Evolutionary conservation across 1,140 invertebrate genomes (phyloP).

Genomic region (Coenobita brevimanus): DNA sequence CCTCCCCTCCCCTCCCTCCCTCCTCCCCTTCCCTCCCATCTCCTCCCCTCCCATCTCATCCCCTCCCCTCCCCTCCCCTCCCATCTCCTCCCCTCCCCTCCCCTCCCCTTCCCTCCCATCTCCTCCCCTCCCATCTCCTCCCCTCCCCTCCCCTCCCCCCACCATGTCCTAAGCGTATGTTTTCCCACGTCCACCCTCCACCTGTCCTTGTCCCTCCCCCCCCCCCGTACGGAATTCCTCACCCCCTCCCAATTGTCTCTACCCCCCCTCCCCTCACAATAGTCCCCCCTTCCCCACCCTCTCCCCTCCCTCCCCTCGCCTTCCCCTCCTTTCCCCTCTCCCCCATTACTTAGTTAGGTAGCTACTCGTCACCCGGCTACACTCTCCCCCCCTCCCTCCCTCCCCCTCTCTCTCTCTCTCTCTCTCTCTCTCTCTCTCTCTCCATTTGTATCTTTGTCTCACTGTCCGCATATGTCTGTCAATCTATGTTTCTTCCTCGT

Average conservation of each 20-base stretch:
- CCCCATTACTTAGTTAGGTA: neutral
- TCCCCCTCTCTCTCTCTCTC: neutral
- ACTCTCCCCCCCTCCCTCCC: neutral
- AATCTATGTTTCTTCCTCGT: no score
- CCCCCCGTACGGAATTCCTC: no score
- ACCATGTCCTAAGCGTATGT: no score
- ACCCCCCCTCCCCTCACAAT: no score
- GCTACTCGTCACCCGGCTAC: neutral
- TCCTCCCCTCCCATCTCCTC: no score
- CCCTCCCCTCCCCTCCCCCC: slow-evolving; percentile 15
- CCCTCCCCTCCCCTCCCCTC: no score
- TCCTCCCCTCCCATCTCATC: no score
- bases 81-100: neutral
- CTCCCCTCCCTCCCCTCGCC: neutral
- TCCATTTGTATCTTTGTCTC: no score
- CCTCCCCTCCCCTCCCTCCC: neutral
- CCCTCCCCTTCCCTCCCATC: neutral
- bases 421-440: neutral
- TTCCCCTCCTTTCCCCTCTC: neutral
- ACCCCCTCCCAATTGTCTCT: no score
- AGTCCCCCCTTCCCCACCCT: neutral
- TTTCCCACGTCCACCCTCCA: no score
- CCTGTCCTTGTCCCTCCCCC: no score
- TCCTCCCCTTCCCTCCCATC: neutral
- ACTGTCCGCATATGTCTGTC: no score